phyloP scores from a whole-genome alignment of 2,113 vertebrate species.

The Dasyurus viverrinus region DNA sequence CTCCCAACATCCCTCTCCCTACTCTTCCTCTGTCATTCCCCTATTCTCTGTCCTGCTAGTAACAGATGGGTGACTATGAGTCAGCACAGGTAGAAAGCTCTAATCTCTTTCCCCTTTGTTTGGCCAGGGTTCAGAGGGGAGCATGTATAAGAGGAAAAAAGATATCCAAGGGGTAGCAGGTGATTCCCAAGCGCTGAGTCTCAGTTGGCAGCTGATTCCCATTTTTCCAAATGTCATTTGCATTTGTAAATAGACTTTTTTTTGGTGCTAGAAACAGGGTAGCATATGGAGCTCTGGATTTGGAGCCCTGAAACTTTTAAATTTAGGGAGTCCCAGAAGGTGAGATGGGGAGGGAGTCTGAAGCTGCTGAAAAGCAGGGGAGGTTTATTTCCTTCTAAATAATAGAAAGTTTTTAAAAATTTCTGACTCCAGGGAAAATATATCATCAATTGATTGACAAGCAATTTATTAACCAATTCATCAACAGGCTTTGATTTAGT shows the following conservation, averaged over 20 bases:
- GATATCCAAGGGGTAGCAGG: slow-evolving; percentile 13
- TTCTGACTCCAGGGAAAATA: neutral
- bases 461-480: neutral
- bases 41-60: neutral
- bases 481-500: neutral
- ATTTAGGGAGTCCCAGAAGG: slow-evolving; percentile 47
- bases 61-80: slow-evolving; percentile 55
- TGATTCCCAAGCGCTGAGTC: slow-evolving; percentile 48
- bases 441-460: neutral
- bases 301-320: slow-evolving; percentile 73
- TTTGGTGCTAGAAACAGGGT: slow-evolving; percentile 50
- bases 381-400: neutral
- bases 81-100: slow-evolving; percentile 52
- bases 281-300: slow-evolving; percentile 72
- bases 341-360: neutral
- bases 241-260: neutral
- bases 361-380: neutral
- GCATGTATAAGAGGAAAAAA: neutral
- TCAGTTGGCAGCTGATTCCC: slow-evolving; percentile 43
- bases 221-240: slow-evolving; percentile 53
- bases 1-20: neutral
- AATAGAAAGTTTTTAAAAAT: neutral
- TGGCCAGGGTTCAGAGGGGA: slow-evolving; percentile 36
- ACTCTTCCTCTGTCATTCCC: neutral
- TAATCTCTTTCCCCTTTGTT: slow-evolving; percentile 9